Conservation (phyloP, 1,140 invertebrate species). For the Octopus sinensis region DNA sequence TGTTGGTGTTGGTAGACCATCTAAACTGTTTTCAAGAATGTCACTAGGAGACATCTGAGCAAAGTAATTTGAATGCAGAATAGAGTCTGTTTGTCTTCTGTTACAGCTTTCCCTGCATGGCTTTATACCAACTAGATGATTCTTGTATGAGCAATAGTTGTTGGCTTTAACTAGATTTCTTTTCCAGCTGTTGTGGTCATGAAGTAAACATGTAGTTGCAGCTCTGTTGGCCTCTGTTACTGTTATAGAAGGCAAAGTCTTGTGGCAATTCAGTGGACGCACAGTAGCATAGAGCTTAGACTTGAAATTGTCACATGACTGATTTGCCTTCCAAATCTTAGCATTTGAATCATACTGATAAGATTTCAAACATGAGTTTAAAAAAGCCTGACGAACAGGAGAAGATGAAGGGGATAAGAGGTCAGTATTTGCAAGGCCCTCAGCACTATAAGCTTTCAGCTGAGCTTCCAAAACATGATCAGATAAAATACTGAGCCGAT, state of each 20-base stretch:
- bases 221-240: not conserved
- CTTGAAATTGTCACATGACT: not conserved
- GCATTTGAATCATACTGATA: too few relatives aligned
- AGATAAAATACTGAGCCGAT: constrained; percentile 17
- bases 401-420: too few relatives aligned
- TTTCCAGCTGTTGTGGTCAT: constrained; percentile 1
- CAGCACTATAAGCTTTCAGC: not conserved
- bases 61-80: constrained; percentile 40
- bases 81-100: constrained; percentile 48
- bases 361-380: too few relatives aligned
- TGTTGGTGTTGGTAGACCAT: constrained; percentile 38
- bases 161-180: not conserved
- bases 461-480: constrained; percentile 16
- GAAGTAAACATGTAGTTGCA: not conserved
- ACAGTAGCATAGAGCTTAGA: not conserved
- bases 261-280: not conserved
- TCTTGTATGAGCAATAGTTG: not conserved
- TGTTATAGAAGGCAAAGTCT: constrained; percentile 11
- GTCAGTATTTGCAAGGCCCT: not conserved
- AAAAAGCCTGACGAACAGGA: too few relatives aligned
- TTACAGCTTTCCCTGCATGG: constrained; percentile 29
- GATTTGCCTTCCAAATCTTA: too few relatives aligned
- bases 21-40: constrained; percentile 40
- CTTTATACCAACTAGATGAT: not conserved
- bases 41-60: constrained; percentile 48